Evolutionary conservation across 2,888 invertebrate genomes (phyloP).

Genomic region (Callimorpha dominula): DNA sequence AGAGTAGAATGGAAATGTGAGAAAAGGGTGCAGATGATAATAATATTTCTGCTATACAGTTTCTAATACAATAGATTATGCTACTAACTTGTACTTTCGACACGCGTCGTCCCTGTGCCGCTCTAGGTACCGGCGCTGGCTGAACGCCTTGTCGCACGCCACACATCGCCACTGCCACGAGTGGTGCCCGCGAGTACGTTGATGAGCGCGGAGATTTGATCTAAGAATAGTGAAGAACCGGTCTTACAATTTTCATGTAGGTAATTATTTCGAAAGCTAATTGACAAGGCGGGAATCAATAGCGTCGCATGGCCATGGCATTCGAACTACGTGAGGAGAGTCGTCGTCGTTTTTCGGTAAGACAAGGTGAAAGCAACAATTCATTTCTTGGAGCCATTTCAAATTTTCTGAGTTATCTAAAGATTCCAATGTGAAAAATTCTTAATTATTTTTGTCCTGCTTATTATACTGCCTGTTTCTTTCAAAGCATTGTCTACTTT

Average conservation of each 20-base stretch:
- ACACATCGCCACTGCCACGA: slow-evolving; percentile 89
- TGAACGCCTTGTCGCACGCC: slow-evolving; percentile 90
- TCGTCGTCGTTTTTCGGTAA: no score
- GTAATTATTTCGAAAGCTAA: neutral
- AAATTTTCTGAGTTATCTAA: no score
- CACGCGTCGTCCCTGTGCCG: slow-evolving; percentile 89
- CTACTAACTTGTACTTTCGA: slow-evolving; percentile 85
- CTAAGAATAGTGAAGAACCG: slow-evolving; percentile 62
- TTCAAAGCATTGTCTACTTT: no score
- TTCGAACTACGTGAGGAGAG: no score
- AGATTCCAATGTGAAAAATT: no score
- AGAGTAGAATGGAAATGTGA: neutral
- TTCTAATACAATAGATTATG: neutral
- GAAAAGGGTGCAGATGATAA: neutral
- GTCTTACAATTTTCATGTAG: neutral
- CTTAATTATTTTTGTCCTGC: no score
- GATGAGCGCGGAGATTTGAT: slow-evolving; percentile 91
- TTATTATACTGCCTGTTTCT: no score
- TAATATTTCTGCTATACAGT: neutral
- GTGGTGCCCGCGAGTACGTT: slow-evolving; percentile 90
- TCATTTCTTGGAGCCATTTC: no score
- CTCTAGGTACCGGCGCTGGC: slow-evolving; percentile 89
- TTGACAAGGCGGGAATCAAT: no score
- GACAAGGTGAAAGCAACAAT: no score
- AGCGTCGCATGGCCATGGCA: no score